A percentile compares a stretch with the other conserved stretches of the same genome.
Evolutionary conservation across 2,113 vertebrate genomes (phyloP).

Genomic region (Chamaea fasciata): DNA sequence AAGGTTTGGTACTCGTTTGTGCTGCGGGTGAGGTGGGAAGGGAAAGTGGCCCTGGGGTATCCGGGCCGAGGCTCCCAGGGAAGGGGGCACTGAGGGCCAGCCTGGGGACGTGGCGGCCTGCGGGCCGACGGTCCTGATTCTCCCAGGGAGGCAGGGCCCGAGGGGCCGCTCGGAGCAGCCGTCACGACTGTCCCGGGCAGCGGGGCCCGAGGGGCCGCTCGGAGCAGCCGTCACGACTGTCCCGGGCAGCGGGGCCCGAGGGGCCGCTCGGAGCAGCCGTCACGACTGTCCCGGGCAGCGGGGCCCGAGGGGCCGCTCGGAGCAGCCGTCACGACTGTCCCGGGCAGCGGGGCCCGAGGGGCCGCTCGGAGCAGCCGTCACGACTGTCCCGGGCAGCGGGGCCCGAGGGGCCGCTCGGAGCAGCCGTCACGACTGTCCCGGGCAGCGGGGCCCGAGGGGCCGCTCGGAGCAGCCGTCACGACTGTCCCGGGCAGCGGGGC

Average conservation of each 20-base stretch:
- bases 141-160: background rate
- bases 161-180: background rate
- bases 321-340: rapidly evolving
- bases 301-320: background rate
- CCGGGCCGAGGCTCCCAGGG: background rate
- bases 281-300: background rate
- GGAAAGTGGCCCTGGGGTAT: background rate
- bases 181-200: background rate
- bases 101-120: background rate
- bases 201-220: background rate
- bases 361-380: background rate
- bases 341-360: background rate
- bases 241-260: background rate
- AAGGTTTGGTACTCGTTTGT: too few relatives aligned
- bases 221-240: rapidly evolving
- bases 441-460: too few relatives aligned
- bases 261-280: background rate
- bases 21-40: background rate
- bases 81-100: background rate
- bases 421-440: too few relatives aligned
- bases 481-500: too few relatives aligned
- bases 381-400: background rate
- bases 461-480: too few relatives aligned
- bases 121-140: too few relatives aligned
- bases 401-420: too few relatives aligned